Evolutionary conservation across 2,113 vertebrate genomes (phyloP).

Genomic region (Anthoscopus minutus): DNA sequence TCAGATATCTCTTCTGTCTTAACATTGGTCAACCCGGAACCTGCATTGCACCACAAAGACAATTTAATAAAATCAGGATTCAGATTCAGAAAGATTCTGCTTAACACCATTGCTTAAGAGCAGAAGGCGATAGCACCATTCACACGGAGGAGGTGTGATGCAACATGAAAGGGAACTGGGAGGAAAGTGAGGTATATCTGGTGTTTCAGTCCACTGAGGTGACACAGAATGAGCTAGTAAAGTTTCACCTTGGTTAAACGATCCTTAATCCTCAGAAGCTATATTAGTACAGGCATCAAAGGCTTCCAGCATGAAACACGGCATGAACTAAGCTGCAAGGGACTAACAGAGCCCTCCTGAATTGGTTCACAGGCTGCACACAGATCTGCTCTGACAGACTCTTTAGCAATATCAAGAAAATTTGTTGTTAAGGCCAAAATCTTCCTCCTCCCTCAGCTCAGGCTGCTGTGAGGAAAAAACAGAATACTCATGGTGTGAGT

Average conservation of each 20-base stretch:
- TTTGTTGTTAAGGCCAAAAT: background rate
- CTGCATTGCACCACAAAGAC: slow-evolving; percentile 54
- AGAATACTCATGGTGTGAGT: background rate
- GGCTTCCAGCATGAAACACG: background rate
- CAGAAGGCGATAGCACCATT: background rate
- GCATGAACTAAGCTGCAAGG: background rate
- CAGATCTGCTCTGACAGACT: background rate
- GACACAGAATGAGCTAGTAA: background rate
- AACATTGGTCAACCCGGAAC: slow-evolving; percentile 86
- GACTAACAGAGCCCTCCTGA: background rate
- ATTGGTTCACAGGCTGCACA: background rate
- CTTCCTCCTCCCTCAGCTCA: background rate
- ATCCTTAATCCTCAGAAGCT: background rate
- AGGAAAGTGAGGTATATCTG: background rate
- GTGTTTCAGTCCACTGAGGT: background rate
- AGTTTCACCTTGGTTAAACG: background rate
- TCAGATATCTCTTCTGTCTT: slow-evolving; percentile 91
- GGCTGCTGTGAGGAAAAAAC: background rate
- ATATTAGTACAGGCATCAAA: background rate
- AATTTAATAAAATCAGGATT: background rate
- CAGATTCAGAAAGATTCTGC: background rate
- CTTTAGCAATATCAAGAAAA: background rate
- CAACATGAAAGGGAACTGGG: background rate
- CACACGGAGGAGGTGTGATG: background rate
- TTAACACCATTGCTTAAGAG: background rate